phyloP scores from a whole-genome alignment of 2,113 vertebrate species.

The Pomatorhinus ruficollis region DNA sequence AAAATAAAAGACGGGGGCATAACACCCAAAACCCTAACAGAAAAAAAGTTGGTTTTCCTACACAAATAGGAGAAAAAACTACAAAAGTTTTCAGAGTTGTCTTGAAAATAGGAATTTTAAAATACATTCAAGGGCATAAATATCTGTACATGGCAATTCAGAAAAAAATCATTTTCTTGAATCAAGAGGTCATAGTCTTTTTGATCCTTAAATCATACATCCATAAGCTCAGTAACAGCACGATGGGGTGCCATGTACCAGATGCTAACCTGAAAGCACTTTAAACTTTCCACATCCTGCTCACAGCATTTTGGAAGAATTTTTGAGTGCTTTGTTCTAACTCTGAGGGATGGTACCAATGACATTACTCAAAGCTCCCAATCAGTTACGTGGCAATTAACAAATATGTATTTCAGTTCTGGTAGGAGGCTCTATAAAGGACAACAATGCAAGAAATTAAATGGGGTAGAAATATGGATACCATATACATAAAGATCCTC shows the following conservation, averaged over 20 bases:
- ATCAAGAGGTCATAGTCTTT: background rate
- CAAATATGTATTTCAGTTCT: background rate
- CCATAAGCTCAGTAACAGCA: conserved; percentile 2
- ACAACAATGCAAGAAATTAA: background rate
- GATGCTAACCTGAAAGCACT: conserved; percentile 26
- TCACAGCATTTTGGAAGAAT: background rate
- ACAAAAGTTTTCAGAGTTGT: background rate
- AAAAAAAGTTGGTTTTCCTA: background rate
- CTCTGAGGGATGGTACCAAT: background rate
- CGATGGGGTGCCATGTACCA: background rate
- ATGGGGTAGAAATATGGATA: background rate
- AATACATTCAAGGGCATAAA: background rate
- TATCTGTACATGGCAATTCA: background rate
- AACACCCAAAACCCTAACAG: background rate
- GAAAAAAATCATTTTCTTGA: background rate
- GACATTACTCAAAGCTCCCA: background rate
- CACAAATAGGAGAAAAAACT: background rate
- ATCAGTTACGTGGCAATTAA: background rate
- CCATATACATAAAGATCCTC: background rate
- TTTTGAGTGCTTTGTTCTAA: conserved; percentile 11
- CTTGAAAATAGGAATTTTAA: background rate
- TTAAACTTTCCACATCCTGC: conserved; percentile 10
- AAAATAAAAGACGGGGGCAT: background rate
- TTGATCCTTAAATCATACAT: conserved; percentile 14
- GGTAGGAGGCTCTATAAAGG: background rate